These are phyloP conservation scores for Ophioderma brevispina DNA, from an alignment of 35 echinoderm and acorn worm genomes.

Conservation along the genomic window DNA sequence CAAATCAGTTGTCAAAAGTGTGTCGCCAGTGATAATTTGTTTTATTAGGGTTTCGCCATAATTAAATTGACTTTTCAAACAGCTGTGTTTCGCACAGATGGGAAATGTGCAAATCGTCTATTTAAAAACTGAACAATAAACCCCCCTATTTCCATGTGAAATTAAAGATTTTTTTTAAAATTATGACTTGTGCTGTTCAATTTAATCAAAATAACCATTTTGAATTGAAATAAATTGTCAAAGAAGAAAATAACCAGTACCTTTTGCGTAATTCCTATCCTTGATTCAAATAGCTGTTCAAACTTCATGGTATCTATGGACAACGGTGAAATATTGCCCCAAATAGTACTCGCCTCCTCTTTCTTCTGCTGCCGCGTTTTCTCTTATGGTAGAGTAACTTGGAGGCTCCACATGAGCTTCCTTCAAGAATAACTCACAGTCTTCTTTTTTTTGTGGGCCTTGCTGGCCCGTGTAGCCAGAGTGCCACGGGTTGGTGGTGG, in stretches of 20 bases:
- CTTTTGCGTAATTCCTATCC: slow-evolving; percentile 82
- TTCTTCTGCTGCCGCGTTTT: neutral
- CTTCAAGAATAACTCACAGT: slow-evolving; percentile 93
- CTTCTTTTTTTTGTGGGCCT: slow-evolving; percentile 94
- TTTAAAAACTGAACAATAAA: too few relatives aligned
- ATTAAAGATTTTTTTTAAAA: too few relatives aligned
- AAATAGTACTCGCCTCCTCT: neutral
- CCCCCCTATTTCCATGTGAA: too few relatives aligned
- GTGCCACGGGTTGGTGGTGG: slow-evolving; percentile 39
- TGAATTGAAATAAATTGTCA: neutral
- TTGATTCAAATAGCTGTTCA: slow-evolving; percentile 92
- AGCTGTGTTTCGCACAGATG: too few relatives aligned
- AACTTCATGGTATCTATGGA: slow-evolving; percentile 79
- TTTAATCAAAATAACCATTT: too few relatives aligned
- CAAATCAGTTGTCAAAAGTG: too few relatives aligned
- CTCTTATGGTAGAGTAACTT: neutral
- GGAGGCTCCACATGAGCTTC: slow-evolving; percentile 53
- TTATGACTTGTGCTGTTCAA: too few relatives aligned
- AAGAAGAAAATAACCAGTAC: slow-evolving; percentile 48
- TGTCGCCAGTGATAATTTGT: too few relatives aligned
- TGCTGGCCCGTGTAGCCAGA: slow-evolving; percentile 35
- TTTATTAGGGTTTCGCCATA: too few relatives aligned
- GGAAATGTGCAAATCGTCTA: too few relatives aligned
- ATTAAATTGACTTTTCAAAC: too few relatives aligned
- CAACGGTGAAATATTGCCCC: neutral